A percentile compares a stretch with the other conserved stretches of the same genome.
Evolutionary conservation across 1,140 invertebrate genomes (phyloP).

Genomic region (Drosophila baimaii): DNA sequence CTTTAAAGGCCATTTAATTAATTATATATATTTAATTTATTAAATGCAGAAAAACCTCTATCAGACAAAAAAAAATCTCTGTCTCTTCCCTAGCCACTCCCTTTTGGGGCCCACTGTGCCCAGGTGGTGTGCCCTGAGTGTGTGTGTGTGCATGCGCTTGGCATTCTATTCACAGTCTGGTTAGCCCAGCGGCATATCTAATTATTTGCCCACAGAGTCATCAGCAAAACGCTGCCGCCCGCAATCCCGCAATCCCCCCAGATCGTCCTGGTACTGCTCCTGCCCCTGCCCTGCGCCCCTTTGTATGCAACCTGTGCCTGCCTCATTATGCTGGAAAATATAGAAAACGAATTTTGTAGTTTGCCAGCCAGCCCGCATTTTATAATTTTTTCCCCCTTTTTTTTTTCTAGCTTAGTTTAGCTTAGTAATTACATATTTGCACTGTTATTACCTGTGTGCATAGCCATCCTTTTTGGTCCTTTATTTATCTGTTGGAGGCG

Average conservation of each 20-base stretch:
- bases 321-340: constrained; percentile 52
- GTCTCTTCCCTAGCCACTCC: no score
- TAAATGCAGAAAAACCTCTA: no score
- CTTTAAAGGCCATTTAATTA: no score
- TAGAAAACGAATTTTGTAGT: constrained; percentile 54
- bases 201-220: constrained; percentile 58
- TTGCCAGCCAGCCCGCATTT: constrained; percentile 20
- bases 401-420: constrained; percentile 13
- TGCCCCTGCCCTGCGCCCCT: background rate
- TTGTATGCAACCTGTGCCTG: background rate
- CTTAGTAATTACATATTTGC: constrained; percentile 53
- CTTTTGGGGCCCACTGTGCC: constrained; percentile 32
- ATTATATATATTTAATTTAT: no score
- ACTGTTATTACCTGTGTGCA: constrained; percentile 42
- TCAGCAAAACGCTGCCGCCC: constrained; percentile 34
- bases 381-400: background rate
- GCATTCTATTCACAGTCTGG: constrained; percentile 57
- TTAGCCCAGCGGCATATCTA: constrained; percentile 62
- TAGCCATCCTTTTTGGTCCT: constrained; percentile 15
- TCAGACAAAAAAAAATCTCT: no score
- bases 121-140: constrained; percentile 16
- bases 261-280: background rate
- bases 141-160: constrained; percentile 26
- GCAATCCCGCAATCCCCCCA: constrained; percentile 3
- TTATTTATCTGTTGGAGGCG: constrained; percentile 33